Conservation (phyloP, 1,140 invertebrate genomes). For the Galleria mellonella region DNA sequence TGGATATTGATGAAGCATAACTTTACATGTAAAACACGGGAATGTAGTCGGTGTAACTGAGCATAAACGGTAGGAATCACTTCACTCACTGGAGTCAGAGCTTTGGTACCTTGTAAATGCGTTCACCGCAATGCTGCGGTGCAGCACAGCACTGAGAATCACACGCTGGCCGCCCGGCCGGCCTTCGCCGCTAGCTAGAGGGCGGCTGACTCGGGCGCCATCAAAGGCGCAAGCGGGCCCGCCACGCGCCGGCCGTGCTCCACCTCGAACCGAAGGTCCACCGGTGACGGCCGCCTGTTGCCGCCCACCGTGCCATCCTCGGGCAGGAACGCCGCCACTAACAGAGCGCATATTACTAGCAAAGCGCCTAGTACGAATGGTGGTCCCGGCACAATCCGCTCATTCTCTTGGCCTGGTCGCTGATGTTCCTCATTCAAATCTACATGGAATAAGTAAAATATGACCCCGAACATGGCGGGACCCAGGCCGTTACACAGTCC, state of each 20-base stretch:
- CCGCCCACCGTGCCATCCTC: conserved; percentile 76
- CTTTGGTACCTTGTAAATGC: conserved; percentile 63
- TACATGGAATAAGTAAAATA: conserved; percentile 99
- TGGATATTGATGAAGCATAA: conserved; percentile 38
- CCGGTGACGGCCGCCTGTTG: conserved; percentile 70
- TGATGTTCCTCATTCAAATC: conserved; percentile 89
- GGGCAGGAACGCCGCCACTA: conserved; percentile 94
- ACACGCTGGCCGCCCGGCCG: conserved; percentile 60
- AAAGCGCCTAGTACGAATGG: conserved; percentile 99
- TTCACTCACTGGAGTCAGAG: conserved; percentile 43
- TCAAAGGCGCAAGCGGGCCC: conserved; percentile 85
- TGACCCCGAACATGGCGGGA: conserved; percentile 97
- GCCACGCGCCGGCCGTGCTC: conserved; percentile 83
- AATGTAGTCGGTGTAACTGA: conserved; percentile 47
- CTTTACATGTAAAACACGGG: conserved; percentile 32
- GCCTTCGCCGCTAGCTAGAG: conserved; percentile 74
- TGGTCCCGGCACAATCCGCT: conserved; percentile 95
- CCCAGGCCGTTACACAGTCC: conserved; percentile 95
- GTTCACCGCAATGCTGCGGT: conserved; percentile 14
- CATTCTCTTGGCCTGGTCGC: conserved; percentile 34
- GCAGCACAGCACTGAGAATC: conserved; percentile 30
- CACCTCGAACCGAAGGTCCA: conserved; percentile 85
- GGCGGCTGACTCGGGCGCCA: conserved; percentile 83
- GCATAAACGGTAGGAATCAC: conserved; percentile 29
- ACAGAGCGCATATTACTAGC: conserved; percentile 94